These are phyloP conservation scores for Eonycteris spelaea DNA, from an alignment of 2,113 vertebrate genomes.

Conservation along the genomic window DNA sequence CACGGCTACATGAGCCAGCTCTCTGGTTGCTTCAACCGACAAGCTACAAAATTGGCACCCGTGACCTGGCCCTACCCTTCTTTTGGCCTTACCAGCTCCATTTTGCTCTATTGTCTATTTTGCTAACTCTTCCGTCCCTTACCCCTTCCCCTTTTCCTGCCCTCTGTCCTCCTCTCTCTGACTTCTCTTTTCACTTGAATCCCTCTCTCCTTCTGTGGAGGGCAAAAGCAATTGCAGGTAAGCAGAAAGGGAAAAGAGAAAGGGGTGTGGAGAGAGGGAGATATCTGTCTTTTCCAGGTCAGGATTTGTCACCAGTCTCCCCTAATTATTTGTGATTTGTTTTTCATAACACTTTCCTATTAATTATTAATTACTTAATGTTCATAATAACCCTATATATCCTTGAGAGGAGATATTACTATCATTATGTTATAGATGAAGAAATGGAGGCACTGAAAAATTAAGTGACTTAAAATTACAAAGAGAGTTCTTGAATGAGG, in stretches of 20 bases:
- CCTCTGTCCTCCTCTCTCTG: background rate
- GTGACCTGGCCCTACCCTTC: background rate
- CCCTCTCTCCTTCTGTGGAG: background rate
- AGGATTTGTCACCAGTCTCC: background rate
- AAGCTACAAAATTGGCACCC: background rate
- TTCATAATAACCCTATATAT: background rate
- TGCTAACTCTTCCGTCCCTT: background rate
- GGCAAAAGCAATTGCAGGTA: background rate
- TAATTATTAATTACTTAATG: slow-evolving; percentile 30
- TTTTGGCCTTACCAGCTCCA: background rate
- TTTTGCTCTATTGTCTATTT: background rate
- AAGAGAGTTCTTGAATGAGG: background rate
- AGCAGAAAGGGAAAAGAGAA: background rate
- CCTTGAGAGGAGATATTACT: background rate
- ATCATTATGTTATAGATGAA: background rate
- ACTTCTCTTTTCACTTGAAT: background rate
- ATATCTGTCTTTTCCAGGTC: background rate
- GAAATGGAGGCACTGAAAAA: background rate
- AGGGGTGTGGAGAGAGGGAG: background rate
- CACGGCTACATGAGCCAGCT: background rate
- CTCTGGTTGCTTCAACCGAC: background rate
- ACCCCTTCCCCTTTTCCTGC: background rate
- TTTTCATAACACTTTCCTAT: slow-evolving; percentile 23
- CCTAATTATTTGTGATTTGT: background rate
- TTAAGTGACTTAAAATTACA: slow-evolving; percentile 24